Percentiles rank a stretch among this genome's conserved stretches.
These are phyloP conservation scores for Gobionotothen gibberifrons DNA, from an alignment of 2,797 vertebrate genomes.

Conservation along the genomic window DNA sequence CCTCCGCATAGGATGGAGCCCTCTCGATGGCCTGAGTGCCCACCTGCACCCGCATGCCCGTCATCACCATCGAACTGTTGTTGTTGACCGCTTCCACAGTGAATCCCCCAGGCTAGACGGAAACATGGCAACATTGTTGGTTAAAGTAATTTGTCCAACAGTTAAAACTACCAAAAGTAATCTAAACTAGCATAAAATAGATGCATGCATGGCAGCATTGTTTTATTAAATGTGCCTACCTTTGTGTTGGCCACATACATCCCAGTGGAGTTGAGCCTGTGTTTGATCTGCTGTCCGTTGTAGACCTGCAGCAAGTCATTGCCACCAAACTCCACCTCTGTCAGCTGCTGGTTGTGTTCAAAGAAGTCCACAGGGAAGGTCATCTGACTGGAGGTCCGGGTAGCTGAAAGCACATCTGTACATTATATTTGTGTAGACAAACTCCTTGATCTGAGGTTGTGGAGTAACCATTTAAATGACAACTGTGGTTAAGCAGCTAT, in stretches of 20 bases:
- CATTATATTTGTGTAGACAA: not conserved
- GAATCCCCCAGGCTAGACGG: conserved; percentile 93
- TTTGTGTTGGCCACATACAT: conserved; percentile 99
- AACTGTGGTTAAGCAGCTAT: not conserved
- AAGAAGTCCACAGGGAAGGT: conserved; percentile 99
- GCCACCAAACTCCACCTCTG: conserved; percentile 97
- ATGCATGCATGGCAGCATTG: not conserved
- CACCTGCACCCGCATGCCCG: conserved; percentile 96
- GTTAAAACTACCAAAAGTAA: not conserved
- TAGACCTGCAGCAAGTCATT: conserved; percentile 98
- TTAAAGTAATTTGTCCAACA: not conserved
- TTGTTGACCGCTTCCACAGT: conserved; percentile 96
- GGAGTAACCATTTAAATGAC: not conserved
- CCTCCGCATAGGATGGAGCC: conserved; percentile 95
- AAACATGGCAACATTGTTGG: conserved; percentile 4
- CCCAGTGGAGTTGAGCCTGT: conserved; percentile 97
- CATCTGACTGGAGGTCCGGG: conserved; percentile 94
- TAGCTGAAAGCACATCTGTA: conserved; percentile 82
- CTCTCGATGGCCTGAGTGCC: conserved; percentile 96
- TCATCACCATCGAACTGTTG: conserved; percentile 99
- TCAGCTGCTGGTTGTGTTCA: conserved; percentile 98
- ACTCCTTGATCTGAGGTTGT: not conserved
- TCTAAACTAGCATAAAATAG: not conserved
- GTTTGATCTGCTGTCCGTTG: conserved; percentile 98
- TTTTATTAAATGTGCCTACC: conserved; percentile 76